Conservation (phyloP, 1,140 invertebrate genomes). For the Papilio xuthus region DNA sequence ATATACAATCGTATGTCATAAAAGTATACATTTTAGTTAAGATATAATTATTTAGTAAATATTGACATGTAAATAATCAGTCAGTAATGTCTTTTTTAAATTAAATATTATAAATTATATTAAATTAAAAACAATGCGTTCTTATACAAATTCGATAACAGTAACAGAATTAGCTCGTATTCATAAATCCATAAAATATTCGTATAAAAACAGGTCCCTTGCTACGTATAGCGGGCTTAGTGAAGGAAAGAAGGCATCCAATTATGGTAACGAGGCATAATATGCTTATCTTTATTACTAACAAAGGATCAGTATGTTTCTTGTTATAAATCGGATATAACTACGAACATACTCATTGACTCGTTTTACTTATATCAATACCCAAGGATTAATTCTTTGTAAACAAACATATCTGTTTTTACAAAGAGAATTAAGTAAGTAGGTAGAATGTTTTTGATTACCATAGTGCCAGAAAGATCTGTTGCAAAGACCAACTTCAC, state of each 20-base stretch:
- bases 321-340: background rate
- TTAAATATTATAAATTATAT: too few relatives aligned
- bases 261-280: slow-evolving; percentile 19
- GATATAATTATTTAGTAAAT: too few relatives aligned
- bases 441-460: too few relatives aligned
- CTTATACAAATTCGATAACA: background rate
- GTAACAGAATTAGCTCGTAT: background rate
- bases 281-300: slow-evolving; percentile 19
- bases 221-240: slow-evolving; percentile 6
- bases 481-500: too few relatives aligned
- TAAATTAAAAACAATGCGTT: too few relatives aligned
- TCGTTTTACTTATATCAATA: background rate
- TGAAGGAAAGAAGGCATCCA: slow-evolving; percentile 8
- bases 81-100: too few relatives aligned
- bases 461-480: too few relatives aligned
- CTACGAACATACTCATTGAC: background rate
- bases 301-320: slow-evolving; percentile 16
- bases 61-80: too few relatives aligned
- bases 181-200: background rate
- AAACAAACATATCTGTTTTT: too few relatives aligned
- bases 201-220: background rate
- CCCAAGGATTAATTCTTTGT: background rate
- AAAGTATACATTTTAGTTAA: too few relatives aligned
- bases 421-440: too few relatives aligned
- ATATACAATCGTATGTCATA: too few relatives aligned